Percentiles rank a stretch among this genome's conserved stretches.
Evolutionary conservation across 2,888 invertebrate species (phyloP).

Genomic region (Dynastes grantii): DNA sequence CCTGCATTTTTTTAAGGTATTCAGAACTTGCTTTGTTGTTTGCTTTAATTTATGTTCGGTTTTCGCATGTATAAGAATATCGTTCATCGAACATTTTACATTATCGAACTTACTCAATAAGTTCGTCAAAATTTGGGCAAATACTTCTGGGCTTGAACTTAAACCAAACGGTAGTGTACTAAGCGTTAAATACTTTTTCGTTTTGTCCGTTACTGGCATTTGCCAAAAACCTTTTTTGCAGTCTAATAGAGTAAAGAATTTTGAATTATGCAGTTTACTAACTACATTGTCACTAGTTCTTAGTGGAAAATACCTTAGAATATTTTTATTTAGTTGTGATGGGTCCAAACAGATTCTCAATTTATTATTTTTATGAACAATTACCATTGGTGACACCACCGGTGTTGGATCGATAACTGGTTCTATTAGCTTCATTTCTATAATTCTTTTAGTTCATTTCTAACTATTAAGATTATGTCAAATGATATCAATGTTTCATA

Average conservation of each 20-base stretch:
- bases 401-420: background rate
- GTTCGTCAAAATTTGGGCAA: background rate
- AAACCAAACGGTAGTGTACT: background rate
- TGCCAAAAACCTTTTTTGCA: too few species aligned
- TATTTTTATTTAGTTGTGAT: background rate
- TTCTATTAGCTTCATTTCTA: background rate
- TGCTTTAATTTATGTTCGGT: background rate
- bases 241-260: too few species aligned
- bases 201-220: too few species aligned
- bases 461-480: background rate
- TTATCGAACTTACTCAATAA: background rate
- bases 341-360: background rate
- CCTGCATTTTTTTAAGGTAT: background rate
- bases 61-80: background rate
- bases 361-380: background rate
- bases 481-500: too few species aligned
- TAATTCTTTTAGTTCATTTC: background rate
- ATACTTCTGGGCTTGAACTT: background rate
- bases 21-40: background rate
- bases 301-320: background rate
- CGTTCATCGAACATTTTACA: background rate
- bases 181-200: too few species aligned
- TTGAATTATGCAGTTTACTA: background rate
- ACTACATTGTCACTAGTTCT: background rate
- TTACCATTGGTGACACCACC: background rate